Conservation (phyloP, 2,888 invertebrate genomes). For the Endomychus coccineus region DNA sequence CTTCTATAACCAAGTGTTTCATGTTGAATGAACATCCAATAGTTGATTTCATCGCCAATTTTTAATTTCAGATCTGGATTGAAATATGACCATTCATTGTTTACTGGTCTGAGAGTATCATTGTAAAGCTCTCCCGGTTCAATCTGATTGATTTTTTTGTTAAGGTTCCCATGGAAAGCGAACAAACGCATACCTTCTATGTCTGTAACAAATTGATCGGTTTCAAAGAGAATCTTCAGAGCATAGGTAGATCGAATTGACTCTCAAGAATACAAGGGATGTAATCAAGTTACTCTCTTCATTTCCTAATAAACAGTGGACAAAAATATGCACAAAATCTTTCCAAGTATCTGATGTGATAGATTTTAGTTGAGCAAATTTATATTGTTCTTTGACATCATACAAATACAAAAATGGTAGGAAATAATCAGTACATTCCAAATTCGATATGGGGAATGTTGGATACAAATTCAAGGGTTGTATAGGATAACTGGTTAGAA, state of each 20-base stretch:
- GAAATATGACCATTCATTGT: constrained; percentile 47
- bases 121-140: constrained; percentile 50
- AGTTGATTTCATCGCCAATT: constrained; percentile 51
- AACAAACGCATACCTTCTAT: constrained; percentile 49
- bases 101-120: constrained; percentile 43
- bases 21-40: constrained; percentile 55
- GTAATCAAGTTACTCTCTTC: no score
- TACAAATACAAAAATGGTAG: no score
- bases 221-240: not conserved
- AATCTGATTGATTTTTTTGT: constrained; percentile 45
- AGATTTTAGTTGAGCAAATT: no score
- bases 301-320: no score
- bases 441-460: no score
- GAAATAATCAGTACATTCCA: no score
- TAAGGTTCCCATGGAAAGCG: constrained; percentile 59
- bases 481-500: no score
- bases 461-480: no score
- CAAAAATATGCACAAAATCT: no score
- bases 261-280: constrained; percentile 1
- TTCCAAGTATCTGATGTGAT: no score
- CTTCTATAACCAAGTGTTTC: constrained; percentile 45
- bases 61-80: constrained; percentile 44
- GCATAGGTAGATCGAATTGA: constrained; percentile 2
- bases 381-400: no score
- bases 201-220: no score